These are phyloP conservation scores for Aleiodes testaceus DNA, from an alignment of 2,888 invertebrate genomes.

Conservation along the genomic window DNA sequence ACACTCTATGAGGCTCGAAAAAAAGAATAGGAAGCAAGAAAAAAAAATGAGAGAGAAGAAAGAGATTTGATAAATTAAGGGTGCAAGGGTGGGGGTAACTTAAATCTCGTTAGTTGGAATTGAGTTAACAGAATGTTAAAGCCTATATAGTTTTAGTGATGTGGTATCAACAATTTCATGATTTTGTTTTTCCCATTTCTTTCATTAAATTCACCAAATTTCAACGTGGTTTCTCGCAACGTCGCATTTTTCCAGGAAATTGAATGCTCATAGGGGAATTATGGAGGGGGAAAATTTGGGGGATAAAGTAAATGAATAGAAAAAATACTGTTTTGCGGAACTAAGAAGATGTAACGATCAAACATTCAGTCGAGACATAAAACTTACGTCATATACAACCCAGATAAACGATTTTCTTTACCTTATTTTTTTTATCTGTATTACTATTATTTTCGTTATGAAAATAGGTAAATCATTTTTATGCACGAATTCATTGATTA, in stretches of 20 bases:
- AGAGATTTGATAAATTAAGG: slow-evolving; percentile 28
- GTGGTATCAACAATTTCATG: slow-evolving; percentile 38
- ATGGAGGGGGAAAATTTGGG: neutral
- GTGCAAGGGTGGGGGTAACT: slow-evolving; percentile 22
- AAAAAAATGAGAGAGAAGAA: slow-evolving; percentile 40
- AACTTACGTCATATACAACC: slow-evolving; percentile 45
- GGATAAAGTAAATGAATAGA: neutral
- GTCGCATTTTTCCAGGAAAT: slow-evolving; percentile 4
- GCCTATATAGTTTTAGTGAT: slow-evolving; percentile 41
- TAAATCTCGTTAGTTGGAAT: slow-evolving; percentile 56
- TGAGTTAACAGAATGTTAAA: slow-evolving; percentile 51
- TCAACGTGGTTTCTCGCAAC: neutral
- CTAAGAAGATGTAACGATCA: slow-evolving; percentile 49
- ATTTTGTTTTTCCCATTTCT: slow-evolving; percentile 16
- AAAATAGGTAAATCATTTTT: slow-evolving; percentile 16
- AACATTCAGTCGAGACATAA: slow-evolving; percentile 45
- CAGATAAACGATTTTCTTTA: slow-evolving; percentile 17
- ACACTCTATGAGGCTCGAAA: slow-evolving; percentile 2
- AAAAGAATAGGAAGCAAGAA: slow-evolving; percentile 7
- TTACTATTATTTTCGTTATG: slow-evolving; percentile 9
- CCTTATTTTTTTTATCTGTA: neutral
- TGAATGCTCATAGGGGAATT: neutral
- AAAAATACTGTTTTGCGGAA: slow-evolving; percentile 35
- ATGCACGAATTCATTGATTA: slow-evolving; percentile 27
- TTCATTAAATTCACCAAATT: neutral